A percentile compares a stretch with the other conserved stretches of the same genome.
These are phyloP conservation scores for Campodea augens DNA, from an alignment of 1,140 invertebrate genomes.

Conservation along the genomic window DNA sequence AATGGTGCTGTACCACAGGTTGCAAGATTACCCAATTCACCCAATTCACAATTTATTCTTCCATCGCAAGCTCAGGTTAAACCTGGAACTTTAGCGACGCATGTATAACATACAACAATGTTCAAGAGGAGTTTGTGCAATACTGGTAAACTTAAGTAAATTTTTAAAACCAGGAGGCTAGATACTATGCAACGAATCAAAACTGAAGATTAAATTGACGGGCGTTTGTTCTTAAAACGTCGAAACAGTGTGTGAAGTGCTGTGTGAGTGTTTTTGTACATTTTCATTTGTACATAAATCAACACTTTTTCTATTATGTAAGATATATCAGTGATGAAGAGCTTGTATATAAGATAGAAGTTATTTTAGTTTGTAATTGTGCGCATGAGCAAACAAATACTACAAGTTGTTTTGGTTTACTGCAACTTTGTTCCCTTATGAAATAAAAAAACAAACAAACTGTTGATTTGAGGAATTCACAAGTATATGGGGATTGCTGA, in stretches of 20 bases:
- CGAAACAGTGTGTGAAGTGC: not conserved
- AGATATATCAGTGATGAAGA: too few species aligned
- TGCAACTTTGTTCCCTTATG: too few species aligned
- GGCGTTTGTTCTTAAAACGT: not conserved
- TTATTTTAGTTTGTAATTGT: too few species aligned
- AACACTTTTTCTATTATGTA: too few species aligned
- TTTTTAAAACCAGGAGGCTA: not conserved
- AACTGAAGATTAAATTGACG: not conserved
- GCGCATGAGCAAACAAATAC: too few species aligned
- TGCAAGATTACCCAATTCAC: conserved; percentile 25
- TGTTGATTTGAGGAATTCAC: too few species aligned
- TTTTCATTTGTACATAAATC: too few species aligned
- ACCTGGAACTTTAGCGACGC: conserved; percentile 35
- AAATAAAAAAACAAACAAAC: too few species aligned
- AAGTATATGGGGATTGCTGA: too few species aligned
- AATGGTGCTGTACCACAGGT: conserved; percentile 33
- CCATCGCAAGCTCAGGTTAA: conserved; percentile 27
- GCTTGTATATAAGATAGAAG: too few species aligned
- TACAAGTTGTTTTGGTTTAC: too few species aligned
- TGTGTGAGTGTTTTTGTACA: too few species aligned
- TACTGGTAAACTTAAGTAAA: not conserved
- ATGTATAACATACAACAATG: conserved; percentile 31
- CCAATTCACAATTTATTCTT: conserved; percentile 29
- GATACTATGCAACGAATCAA: not conserved
- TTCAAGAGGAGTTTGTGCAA: not conserved